These are phyloP conservation scores for Neuroterus valhalla DNA, from an alignment of 1,140 invertebrate species.

Conservation along the genomic window DNA sequence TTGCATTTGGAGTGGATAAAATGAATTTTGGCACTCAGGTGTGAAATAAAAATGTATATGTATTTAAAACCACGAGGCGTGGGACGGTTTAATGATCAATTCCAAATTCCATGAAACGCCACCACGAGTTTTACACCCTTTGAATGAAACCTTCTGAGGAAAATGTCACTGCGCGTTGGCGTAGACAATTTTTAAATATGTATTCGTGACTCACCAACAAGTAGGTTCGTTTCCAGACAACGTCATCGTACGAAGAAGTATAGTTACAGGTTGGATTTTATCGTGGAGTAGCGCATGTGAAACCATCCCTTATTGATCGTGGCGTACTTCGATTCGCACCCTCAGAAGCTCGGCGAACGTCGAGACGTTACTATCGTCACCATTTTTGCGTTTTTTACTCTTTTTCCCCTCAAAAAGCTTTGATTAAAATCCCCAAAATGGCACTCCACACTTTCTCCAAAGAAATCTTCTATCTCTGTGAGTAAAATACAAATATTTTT, in stretches of 20 bases:
- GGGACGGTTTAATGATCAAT: not conserved
- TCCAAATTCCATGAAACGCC: not conserved
- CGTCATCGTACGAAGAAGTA: conserved; percentile 7
- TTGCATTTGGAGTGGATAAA: too few relatives aligned
- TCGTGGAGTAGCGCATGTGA: conserved; percentile 54
- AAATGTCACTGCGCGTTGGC: conserved; percentile 16
- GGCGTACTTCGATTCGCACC: conserved; percentile 40
- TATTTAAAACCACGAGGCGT: not conserved
- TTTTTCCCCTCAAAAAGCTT: not conserved
- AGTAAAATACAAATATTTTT: conserved; percentile 40
- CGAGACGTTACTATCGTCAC: conserved; percentile 41
- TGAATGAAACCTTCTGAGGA: conserved; percentile 12
- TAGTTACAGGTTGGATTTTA: not conserved
- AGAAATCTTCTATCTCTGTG: conserved; percentile 49
- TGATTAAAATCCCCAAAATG: conserved; percentile 38
- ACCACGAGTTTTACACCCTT: conserved; percentile 1
- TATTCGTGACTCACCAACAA: conserved; percentile 10
- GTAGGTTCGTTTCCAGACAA: not conserved
- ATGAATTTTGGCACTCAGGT: not conserved
- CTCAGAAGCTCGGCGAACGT: conserved; percentile 54
- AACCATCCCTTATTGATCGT: conserved; percentile 53
- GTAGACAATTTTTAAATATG: conserved; percentile 9
- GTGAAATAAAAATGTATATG: not conserved
- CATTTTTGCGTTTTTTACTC: not conserved
- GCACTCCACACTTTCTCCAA: conserved; percentile 38